These are phyloP conservation scores for Abrostola triplasia DNA, from an alignment of 2,888 invertebrate species.

Conservation along the genomic window DNA sequence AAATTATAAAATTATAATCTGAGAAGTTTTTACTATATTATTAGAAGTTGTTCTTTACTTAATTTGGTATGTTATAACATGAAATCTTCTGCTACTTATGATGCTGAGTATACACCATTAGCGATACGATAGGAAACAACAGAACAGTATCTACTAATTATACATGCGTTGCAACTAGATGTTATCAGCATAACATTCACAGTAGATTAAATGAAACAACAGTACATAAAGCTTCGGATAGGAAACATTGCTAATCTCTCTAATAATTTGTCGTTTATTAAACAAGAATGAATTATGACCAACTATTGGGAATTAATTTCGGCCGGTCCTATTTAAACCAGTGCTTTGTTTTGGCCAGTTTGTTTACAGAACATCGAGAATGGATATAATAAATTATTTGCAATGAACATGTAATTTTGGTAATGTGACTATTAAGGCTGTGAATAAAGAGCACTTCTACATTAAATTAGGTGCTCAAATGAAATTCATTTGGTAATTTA, in stretches of 20 bases:
- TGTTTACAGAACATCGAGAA: slow-evolving; percentile 25
- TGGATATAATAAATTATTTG: slow-evolving; percentile 38
- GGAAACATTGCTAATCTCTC: slow-evolving; percentile 30
- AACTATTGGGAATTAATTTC: slow-evolving; percentile 38
- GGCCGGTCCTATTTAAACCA: slow-evolving; percentile 11
- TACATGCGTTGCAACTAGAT: no score
- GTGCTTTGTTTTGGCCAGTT: slow-evolving; percentile 30
- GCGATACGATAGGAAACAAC: no score
- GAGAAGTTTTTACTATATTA: no score
- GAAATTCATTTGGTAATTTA: background rate
- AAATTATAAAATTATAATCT: no score
- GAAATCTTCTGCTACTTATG: no score
- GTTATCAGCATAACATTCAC: no score
- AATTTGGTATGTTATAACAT: no score
- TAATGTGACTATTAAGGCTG: slow-evolving; percentile 6
- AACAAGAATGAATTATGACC: slow-evolving; percentile 21
- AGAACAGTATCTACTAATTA: no score
- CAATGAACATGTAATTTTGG: slow-evolving; percentile 23
- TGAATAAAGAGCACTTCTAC: background rate
- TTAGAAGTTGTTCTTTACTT: no score
- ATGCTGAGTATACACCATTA: no score
- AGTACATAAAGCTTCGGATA: slow-evolving; percentile 16
- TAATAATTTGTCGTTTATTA: slow-evolving; percentile 33
- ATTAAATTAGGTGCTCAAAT: background rate
- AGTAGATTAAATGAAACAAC: slow-evolving; percentile 15